Evolutionary conservation across 2,888 invertebrate species (phyloP), one percentile per base, ranked within the genome.

Genomic region (Microctonus hyperodae): DNA sequence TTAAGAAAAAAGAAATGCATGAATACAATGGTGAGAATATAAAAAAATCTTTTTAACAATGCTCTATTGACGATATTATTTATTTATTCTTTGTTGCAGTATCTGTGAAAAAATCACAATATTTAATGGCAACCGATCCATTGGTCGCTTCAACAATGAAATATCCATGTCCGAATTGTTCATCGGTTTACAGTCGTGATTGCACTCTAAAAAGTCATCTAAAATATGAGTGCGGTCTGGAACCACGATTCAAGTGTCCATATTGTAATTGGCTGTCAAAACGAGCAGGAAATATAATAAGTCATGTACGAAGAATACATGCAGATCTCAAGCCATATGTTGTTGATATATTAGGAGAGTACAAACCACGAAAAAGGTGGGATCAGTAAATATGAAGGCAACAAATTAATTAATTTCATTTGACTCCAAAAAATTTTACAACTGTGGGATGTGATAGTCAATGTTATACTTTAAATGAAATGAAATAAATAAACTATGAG

Each of bases 271-370:
- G 79, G 22, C 37, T 66, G 33, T 60, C 65, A 0, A 68, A 35
- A 56, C 37, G 62, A 16, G 59, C 64, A 9, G 88, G 90, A 83
- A 91, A 91, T 85, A 91, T 91, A 76, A 89, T 88, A 81, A 89
- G 89, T 79, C 91, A 91, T 83, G 87, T 90, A 76, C 88, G 87
- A 80, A 89, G 88, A 76, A 90, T 89, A 74, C 87, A 67, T 33
- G 55, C 31, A 20, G 31, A 60, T 35, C 22, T 33, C 2, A 66
- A 61, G 44, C 56, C 65, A 1, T 61, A 66, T 25, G 28, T 61
- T 23, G 35, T 66, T 11, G 65, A 66, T 33, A 55, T 33, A 13
- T 11, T 60, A 16, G 60, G 60, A 10, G 31, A 28, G 9, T 59
- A 59, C 11, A 59, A 59, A 28, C 59, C 59, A 13, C 16, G 48